Evolutionary conservation across 2,113 vertebrate species (phyloP), one percentile per base, ranked within the genome.

Genomic region (Anarrhichthys ocellatus): DNA sequence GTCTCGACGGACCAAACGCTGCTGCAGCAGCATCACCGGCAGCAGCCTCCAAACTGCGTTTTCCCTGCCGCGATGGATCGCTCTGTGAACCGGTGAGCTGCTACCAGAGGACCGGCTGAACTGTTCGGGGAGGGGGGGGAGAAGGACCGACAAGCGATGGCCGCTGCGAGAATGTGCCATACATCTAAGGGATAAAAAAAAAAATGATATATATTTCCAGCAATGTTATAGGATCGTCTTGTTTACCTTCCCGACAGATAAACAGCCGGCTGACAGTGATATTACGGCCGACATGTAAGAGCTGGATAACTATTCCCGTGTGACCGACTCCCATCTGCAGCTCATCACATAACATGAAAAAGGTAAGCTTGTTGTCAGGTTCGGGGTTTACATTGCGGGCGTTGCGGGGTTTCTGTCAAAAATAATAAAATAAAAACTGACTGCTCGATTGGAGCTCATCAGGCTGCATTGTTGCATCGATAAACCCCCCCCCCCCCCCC

Each of bases 1-100:
- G 91, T 93, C 93, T 92, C 91, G 65, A 89, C 80, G 85, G 92
- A 91, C 80, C 88, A 73, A 92, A 86, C 83, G 87, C 91, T 83
- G 92, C 93, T 56, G 92, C 93, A 76, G 91, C 91, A 87, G 83
- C 92, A 92, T 81, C 92, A 88, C 89, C 87, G 88, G 90, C 85
- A 83, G 90, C 88, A 84, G 90, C 88, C 84, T 92, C 90, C 83
- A 44, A 88, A 90, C 93, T 90, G 92, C 92, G 91, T 92, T 80
- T 90, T 84, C 86, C 79, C 81, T 52, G 81, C 86, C 81, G 85
- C 83, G 84, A 91, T 89, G 91, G 92, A 88, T 81, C 82, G 87
- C 63, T 22, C 73, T 46, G 89, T 70, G 50, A 69, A 52, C 81
- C 88, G 88, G 91, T 84, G 85, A 92, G 76, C 90, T 58, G 79